These are phyloP conservation scores for Microcebus murinus DNA, from an alignment of 2,113 vertebrate genomes.

Conservation along the genomic window DNA sequence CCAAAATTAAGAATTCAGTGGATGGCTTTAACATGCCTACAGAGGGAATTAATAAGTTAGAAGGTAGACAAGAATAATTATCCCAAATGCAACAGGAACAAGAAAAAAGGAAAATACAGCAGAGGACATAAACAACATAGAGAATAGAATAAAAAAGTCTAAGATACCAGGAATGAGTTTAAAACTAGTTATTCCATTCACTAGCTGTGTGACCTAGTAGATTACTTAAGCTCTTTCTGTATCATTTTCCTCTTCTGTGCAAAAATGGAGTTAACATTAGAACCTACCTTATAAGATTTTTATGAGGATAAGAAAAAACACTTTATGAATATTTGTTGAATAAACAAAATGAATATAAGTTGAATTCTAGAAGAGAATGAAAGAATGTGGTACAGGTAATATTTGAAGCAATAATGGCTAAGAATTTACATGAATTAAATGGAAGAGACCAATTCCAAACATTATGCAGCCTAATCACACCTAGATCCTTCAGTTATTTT, in stretches of 20 bases:
- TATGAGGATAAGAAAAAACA: background rate
- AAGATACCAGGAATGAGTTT: background rate
- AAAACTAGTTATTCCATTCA: background rate
- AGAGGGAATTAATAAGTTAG: slow-evolving; percentile 1
- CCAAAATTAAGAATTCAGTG: background rate
- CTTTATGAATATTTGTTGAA: background rate
- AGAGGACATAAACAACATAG: background rate
- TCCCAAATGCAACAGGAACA: background rate
- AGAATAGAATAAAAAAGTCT: background rate
- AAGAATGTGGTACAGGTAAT: background rate
- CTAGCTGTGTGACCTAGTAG: background rate
- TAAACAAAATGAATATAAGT: slow-evolving; percentile 12
- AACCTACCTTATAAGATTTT: background rate
- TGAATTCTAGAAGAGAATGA: background rate
- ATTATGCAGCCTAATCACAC: background rate
- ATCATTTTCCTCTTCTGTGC: background rate
- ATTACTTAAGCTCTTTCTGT: background rate
- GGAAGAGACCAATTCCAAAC: background rate
- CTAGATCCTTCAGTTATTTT: background rate
- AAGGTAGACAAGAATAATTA: background rate
- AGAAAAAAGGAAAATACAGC: background rate
- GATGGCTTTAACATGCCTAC: background rate
- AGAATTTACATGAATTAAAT: background rate
- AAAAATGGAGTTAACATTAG: background rate
- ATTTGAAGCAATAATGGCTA: background rate